phyloP scores from a whole-genome alignment of 2,888 invertebrate species.

The Branchipolynoe longqiensis region DNA sequence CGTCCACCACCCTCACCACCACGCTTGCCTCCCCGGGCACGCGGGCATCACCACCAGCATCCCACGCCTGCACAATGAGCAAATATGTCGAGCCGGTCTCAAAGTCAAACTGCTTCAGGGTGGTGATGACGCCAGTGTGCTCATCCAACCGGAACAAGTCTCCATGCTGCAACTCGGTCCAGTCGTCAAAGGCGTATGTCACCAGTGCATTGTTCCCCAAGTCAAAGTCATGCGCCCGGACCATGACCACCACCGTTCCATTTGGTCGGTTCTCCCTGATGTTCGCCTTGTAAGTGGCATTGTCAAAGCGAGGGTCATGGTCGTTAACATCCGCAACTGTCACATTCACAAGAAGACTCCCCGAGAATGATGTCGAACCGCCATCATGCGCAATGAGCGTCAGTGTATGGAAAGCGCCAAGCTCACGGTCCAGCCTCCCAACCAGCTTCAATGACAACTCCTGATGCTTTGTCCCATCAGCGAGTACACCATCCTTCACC shows the following conservation, averaged over 20 bases:
- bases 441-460: background rate
- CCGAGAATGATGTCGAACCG: conserved; percentile 2
- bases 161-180: background rate
- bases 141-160: conserved; percentile 2
- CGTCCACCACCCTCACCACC: conserved; percentile 61
- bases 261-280: conserved; percentile 23
- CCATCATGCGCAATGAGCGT: conserved; percentile 29
- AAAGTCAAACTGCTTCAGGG: conserved; percentile 58
- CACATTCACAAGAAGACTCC: conserved; percentile 14
- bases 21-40: conserved; percentile 57
- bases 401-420: background rate
- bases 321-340: conserved; percentile 54
- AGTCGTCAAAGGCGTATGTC: conserved; percentile 1
- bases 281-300: conserved; percentile 38
- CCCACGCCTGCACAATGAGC: conserved; percentile 58
- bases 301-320: conserved; percentile 52
- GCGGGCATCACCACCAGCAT: conserved; percentile 53
- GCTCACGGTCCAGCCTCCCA: conserved; percentile 19
- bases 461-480: background rate
- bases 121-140: conserved; percentile 52
- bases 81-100: conserved; percentile 61
- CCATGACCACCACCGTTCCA: conserved; percentile 1
- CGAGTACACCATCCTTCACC: background rate
- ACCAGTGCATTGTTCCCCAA: conserved; percentile 34
- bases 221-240: conserved; percentile 46